A percentile compares a stretch with the other conserved stretches of the same genome.
Conservation (phyloP, 2,888 invertebrate genomes). For the Falcaria lacertinaria region DNA sequence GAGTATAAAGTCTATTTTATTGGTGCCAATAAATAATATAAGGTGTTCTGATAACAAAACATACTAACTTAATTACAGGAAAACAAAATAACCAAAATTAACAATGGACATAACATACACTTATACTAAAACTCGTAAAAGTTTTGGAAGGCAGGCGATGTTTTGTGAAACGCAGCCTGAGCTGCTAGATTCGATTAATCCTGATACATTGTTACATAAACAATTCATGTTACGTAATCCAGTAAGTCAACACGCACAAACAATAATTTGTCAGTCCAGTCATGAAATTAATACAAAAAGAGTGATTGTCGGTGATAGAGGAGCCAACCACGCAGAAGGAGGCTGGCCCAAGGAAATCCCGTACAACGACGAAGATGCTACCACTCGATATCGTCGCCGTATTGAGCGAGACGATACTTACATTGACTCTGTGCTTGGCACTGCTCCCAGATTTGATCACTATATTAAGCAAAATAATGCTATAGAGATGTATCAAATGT, state of each 20-base stretch:
- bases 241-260: constrained; percentile 57
- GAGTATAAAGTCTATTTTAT: too few relatives aligned
- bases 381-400: constrained; percentile 84
- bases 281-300: constrained; percentile 79
- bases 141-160: constrained; percentile 66
- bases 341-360: constrained; percentile 89
- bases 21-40: too few relatives aligned
- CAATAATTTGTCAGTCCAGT: constrained; percentile 39
- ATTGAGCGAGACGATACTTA: constrained; percentile 88
- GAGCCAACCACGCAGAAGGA: constrained; percentile 86
- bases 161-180: constrained; percentile 50
- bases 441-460: constrained; percentile 77
- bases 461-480: constrained; percentile 86
- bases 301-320: constrained; percentile 66
- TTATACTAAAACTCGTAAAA: constrained; percentile 58
- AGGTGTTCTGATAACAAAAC: too few relatives aligned
- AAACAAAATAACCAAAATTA: background rate
- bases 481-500: constrained; percentile 86
- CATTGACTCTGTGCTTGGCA: constrained; percentile 78
- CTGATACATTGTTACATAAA: constrained; percentile 43
- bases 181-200: constrained; percentile 44
- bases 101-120: constrained; percentile 24
- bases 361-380: constrained; percentile 82
- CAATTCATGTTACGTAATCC: constrained; percentile 65
- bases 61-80: too few relatives aligned